Percentiles rank a stretch among this genome's conserved stretches.
Conservation (phyloP, 1,140 invertebrate genomes). For the Eulimnadia texana region DNA sequence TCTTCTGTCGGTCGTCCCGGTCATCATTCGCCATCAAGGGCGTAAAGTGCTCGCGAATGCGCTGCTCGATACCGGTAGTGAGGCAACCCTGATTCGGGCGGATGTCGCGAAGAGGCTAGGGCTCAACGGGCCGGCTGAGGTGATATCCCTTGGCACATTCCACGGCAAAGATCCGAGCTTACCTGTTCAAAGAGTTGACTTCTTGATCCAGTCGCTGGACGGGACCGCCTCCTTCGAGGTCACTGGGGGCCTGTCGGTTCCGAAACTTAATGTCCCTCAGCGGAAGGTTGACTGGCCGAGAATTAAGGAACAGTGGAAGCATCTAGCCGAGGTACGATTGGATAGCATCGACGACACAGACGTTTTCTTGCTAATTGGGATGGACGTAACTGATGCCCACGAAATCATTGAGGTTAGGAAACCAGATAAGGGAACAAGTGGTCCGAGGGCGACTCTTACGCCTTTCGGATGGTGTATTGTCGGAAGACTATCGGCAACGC, state of each 20-base stretch:
- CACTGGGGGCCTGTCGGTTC: background rate
- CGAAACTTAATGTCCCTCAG: background rate
- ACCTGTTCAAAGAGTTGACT: too few species aligned
- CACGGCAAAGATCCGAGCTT: too few species aligned
- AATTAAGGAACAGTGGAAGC: background rate
- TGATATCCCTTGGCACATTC: too few species aligned
- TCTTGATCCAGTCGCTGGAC: too few species aligned
- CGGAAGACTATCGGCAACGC: too few species aligned
- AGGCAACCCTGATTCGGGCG: background rate
- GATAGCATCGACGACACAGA: background rate
- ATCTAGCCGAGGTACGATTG: background rate
- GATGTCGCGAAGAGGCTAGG: background rate
- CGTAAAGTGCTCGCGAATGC: background rate
- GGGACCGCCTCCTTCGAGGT: background rate
- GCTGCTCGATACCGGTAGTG: conserved; percentile 4
- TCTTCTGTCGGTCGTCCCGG: background rate
- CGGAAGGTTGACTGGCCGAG: background rate
- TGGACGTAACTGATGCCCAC: conserved; percentile 6
- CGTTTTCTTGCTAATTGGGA: background rate
- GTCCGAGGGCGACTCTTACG: background rate
- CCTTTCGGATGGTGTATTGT: background rate
- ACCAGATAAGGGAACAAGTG: background rate
- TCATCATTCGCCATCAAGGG: background rate
- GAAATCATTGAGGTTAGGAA: background rate
- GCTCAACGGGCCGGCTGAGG: too few species aligned